A percentile compares a stretch with the other conserved stretches of the same genome.
Conservation (phyloP, 1,140 invertebrate genomes). For the Samia ricini region DNA sequence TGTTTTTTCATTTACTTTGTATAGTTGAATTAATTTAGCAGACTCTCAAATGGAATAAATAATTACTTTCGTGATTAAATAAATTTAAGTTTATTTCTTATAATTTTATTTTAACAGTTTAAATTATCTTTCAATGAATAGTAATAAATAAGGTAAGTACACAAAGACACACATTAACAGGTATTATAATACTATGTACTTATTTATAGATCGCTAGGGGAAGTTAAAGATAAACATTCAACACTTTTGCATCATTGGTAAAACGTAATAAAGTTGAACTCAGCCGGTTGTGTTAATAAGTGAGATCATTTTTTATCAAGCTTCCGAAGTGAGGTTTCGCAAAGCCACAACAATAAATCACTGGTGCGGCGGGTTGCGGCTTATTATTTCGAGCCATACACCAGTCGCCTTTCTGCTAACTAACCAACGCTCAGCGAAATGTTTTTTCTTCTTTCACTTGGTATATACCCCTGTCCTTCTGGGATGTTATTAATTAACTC, state of each 20-base stretch:
- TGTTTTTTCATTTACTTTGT: slow-evolving; percentile 4
- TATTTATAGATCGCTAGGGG: slow-evolving; percentile 6
- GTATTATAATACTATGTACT: too few species aligned
- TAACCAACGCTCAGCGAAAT: slow-evolving; percentile 47
- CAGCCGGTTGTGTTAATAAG: slow-evolving; percentile 61
- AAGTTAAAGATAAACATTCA: slow-evolving; percentile 20
- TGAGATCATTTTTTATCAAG: slow-evolving; percentile 69
- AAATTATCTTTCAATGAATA: too few species aligned
- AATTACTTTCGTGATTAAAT: slow-evolving; percentile 9
- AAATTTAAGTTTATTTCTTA: neutral
- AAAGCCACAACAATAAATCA: slow-evolving; percentile 72
- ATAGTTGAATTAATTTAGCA: slow-evolving; percentile 12
- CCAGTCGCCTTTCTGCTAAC: slow-evolving; percentile 48
- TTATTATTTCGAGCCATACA: slow-evolving; percentile 65
- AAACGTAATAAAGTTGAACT: slow-evolving; percentile 53
- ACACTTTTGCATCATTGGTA: slow-evolving; percentile 21
- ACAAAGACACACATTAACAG: too few species aligned
- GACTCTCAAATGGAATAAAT: slow-evolving; percentile 9
- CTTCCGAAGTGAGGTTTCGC: slow-evolving; percentile 60
- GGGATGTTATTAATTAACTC: slow-evolving; percentile 59
- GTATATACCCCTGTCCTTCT: slow-evolving; percentile 24
- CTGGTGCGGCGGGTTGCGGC: slow-evolving; percentile 45
- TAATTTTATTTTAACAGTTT: neutral
- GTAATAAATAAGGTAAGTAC: too few species aligned
- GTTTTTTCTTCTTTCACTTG: slow-evolving; percentile 44